Evolutionary conservation across 2,113 vertebrate species (phyloP).

Genomic region (Melanostigma gelatinosum): DNA sequence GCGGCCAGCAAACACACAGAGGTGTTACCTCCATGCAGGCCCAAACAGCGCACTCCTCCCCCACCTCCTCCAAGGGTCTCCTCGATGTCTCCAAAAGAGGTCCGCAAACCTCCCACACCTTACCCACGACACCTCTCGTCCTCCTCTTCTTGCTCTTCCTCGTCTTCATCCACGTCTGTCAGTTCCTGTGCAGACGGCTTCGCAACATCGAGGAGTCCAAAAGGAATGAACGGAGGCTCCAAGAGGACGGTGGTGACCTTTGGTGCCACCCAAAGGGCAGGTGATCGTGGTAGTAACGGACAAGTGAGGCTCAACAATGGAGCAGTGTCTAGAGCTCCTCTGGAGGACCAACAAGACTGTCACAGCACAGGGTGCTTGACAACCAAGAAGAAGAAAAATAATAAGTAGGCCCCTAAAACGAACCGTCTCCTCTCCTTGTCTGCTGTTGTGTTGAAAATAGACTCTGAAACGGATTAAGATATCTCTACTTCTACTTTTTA

Average conservation of each 20-base stretch:
- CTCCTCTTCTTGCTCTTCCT: slow-evolving; percentile 45
- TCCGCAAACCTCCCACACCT: slow-evolving; percentile 36
- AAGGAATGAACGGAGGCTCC: neutral
- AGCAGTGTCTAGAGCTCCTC: neutral
- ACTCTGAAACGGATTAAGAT: neutral
- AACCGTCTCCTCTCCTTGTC: neutral
- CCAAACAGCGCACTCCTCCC: slow-evolving; percentile 2
- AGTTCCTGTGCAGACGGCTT: slow-evolving; percentile 26
- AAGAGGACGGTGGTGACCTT: slow-evolving; percentile 3
- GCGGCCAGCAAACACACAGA: slow-evolving; percentile 40
- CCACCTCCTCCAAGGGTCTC: slow-evolving; percentile 50
- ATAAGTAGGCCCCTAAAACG: slow-evolving; percentile 22
- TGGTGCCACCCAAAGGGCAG: neutral
- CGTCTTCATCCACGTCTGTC: slow-evolving; percentile 49
- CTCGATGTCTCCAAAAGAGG: slow-evolving; percentile 34
- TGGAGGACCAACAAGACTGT: slow-evolving; percentile 41
- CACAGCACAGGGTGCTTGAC: slow-evolving; percentile 63
- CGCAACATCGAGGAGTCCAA: neutral
- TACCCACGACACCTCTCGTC: slow-evolving; percentile 1
- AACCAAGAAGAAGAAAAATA: slow-evolving; percentile 69
- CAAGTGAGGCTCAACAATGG: slow-evolving; percentile 53
- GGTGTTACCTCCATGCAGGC: neutral
- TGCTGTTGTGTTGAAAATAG: neutral
- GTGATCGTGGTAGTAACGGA: slow-evolving; percentile 4
- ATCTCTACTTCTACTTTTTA: neutral